phyloP scores from a whole-genome alignment of 2,888 invertebrate species.

The Psylliodes chrysocephalus region DNA sequence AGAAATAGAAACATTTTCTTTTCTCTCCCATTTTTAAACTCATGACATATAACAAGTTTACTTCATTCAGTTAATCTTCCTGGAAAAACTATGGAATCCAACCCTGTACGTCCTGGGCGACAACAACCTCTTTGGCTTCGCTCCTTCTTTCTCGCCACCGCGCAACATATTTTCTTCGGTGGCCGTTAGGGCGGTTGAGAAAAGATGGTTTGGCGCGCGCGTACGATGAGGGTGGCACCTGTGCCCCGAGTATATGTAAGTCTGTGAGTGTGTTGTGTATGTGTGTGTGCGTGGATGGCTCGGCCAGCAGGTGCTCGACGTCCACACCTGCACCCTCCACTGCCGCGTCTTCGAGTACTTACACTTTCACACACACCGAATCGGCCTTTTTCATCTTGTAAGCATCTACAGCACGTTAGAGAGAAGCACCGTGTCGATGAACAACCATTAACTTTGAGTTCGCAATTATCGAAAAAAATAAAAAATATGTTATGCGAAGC shows the following conservation, averaged over 20 bases:
- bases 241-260: conserved; percentile 37
- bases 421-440: not conserved
- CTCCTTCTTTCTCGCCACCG: conserved; percentile 10
- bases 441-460: not conserved
- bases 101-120: not conserved
- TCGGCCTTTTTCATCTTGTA: conserved; percentile 31
- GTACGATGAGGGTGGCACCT: conserved; percentile 52
- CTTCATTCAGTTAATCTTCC: too few species aligned
- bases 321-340: conserved; percentile 50
- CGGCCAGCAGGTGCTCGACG: conserved; percentile 47
- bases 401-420: conserved; percentile 9
- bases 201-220: conserved; percentile 43
- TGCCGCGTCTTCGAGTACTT: conserved; percentile 25
- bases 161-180: conserved; percentile 24
- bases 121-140: not conserved
- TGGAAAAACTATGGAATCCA: too few species aligned
- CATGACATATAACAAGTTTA: too few species aligned
- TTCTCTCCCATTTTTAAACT: too few species aligned
- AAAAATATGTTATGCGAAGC: too few species aligned
- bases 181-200: conserved; percentile 49
- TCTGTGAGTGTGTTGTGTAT: conserved; percentile 13
- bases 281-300: conserved; percentile 32
- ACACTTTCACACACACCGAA: conserved; percentile 29
- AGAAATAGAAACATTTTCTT: too few species aligned
- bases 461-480: too few species aligned